Evolutionary conservation across 2,888 invertebrate genomes (phyloP).

Genomic region (Tenthredo scrophulariae): DNA sequence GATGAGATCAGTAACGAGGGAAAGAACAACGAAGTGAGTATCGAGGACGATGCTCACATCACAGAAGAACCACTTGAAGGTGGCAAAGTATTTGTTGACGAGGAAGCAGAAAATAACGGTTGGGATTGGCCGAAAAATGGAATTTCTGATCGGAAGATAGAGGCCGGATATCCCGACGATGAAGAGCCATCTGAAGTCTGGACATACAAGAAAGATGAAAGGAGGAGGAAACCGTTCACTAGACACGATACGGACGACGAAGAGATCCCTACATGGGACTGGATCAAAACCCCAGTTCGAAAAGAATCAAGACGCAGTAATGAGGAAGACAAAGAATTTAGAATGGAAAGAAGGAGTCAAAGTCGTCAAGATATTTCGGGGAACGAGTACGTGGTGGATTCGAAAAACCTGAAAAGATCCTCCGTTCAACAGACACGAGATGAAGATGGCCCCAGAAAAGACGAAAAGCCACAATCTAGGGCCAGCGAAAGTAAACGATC

Average conservation of each 20-base stretch:
- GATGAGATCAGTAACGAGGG: constrained; percentile 25
- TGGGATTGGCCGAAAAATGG: constrained; percentile 60
- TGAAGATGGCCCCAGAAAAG: constrained; percentile 27
- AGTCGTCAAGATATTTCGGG: constrained; percentile 61
- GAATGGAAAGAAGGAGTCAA: constrained; percentile 59
- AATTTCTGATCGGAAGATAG: constrained; percentile 56
- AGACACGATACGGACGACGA: constrained; percentile 53
- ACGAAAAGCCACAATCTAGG: constrained; percentile 26
- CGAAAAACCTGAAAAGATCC: constrained; percentile 20
- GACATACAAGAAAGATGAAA: constrained; percentile 50
- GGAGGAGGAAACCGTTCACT: constrained; percentile 57
- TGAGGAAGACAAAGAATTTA: constrained; percentile 55
- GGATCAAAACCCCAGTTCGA: constrained; percentile 47
- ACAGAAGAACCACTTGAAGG: constrained; percentile 41
- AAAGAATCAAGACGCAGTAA: constrained; percentile 47
- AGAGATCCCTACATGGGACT: constrained; percentile 55
- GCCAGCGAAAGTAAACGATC: constrained; percentile 20
- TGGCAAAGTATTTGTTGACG: constrained; percentile 50
- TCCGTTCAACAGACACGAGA: constrained; percentile 13
- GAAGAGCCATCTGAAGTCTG: constrained; percentile 57
- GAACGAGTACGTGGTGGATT: constrained; percentile 60
- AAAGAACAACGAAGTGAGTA: constrained; percentile 19
- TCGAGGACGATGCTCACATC: constrained; percentile 28
- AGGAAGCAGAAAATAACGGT: constrained; percentile 52
- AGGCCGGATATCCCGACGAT: constrained; percentile 54